Evolutionary conservation across 2,797 vertebrate genomes (phyloP), one percentile per base, ranked within the genome.

Genomic region (Pseudotriccus pelzelni): DNA sequence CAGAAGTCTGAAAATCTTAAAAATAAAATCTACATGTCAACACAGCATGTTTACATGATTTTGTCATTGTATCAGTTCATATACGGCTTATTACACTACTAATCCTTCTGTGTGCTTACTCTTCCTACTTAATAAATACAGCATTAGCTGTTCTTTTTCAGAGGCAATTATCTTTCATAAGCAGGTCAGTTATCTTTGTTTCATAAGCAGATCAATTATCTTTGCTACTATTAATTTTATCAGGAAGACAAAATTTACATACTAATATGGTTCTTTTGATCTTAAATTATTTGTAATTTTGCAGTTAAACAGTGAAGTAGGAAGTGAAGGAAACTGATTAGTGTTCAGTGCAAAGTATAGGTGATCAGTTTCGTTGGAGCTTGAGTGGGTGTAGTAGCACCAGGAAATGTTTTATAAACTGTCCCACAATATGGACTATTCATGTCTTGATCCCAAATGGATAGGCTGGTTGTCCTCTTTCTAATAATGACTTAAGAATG

Each of bases 251-350:
- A 89, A 73, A 90, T 81, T 70, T 87, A 12, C n/a, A 88, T 74
- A 72, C 10, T 72, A 84, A 63, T 90, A 75, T 37, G 28, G 46
- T 55, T 85, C 19, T 73, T 95, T 94, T 95, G 32, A 84, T 89
- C 74, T 88, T 87, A 59, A 93, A 81, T 80, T 78, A 67, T 82
- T 73, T 79, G 36, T 17, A 68, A 53, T 87, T 91, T 87, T n/a
- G 5, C 24, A 12, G 69, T 41, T 73, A 60, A 72, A 63, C 28
- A 46, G 37, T 7, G 3, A 75, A 81, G n/a, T n/a, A n/a, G n/a
- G n/a, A n/a, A n/a, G n/a, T n/a, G n/a, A n/a, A 70, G 68, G 79
- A 81, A 88, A 72, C 16, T 23, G 60, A 24, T 87, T 66, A 91
- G 18, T 70, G 10, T 72, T 87, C 28, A 73, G 59, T 86, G n/a